Conservation (phyloP, 2,113 vertebrate genomes). For the Oncorhynchus masou region DNA sequence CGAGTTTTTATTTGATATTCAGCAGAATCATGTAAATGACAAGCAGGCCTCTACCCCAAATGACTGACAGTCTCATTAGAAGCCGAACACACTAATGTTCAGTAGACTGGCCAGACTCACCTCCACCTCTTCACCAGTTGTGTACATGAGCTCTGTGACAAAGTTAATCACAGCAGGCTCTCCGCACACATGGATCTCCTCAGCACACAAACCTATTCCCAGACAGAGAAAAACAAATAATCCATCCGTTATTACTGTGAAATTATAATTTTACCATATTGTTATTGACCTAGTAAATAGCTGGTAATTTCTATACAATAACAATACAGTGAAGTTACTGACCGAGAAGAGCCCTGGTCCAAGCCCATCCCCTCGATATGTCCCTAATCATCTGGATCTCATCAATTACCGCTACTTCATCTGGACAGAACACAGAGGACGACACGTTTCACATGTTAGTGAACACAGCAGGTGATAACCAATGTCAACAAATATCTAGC, state of each 20-base stretch:
- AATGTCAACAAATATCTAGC: too few relatives aligned
- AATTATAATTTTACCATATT: neutral
- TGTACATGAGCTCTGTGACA: slow-evolving; percentile 91
- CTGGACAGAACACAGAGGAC: slow-evolving; percentile 61
- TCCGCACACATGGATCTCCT: slow-evolving; percentile 95
- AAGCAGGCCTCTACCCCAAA: too few relatives aligned
- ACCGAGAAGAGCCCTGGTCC: slow-evolving; percentile 97
- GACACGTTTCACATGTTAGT: neutral
- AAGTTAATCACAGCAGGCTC: slow-evolving; percentile 90
- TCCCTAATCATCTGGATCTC: slow-evolving; percentile 99
- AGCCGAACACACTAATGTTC: too few relatives aligned
- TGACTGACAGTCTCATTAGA: too few relatives aligned
- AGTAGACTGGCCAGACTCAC: slow-evolving; percentile 61
- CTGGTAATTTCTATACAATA: too few relatives aligned
- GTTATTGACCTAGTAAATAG: too few relatives aligned
- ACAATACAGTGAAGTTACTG: slow-evolving; percentile 26
- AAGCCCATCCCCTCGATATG: slow-evolving; percentile 92
- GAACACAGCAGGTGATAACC: neutral
- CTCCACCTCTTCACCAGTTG: slow-evolving; percentile 95
- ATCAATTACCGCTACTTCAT: slow-evolving; percentile 96
- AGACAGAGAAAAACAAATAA: neutral
- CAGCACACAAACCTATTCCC: slow-evolving; percentile 86
- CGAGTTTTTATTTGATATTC: too few relatives aligned
- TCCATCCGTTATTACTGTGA: neutral
- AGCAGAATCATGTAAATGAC: too few relatives aligned